Percentiles rank a stretch among this genome's conserved stretches.
Conservation (phyloP, 2,113 vertebrate genomes). For the Camelus dromedarius region DNA sequence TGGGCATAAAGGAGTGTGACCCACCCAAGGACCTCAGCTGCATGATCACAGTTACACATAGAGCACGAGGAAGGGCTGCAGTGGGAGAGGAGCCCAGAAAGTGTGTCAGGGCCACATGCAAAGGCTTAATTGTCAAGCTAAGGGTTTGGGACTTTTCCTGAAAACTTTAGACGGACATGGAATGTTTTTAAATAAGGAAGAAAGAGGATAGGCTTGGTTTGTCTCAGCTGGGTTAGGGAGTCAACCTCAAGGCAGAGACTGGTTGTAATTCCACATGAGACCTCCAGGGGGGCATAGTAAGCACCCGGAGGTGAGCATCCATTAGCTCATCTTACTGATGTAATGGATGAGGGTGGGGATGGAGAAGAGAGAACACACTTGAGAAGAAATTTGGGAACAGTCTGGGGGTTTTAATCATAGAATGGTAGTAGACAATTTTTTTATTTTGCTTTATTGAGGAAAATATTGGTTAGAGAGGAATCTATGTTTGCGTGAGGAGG, state of each 20-base stretch:
- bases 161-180: not conserved
- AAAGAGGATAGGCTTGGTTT: not conserved
- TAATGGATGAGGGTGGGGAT: not conserved
- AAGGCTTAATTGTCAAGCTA: not conserved
- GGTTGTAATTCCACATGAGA: not conserved
- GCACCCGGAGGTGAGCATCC: too few species aligned
- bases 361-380: not conserved
- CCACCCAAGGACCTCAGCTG: too few species aligned
- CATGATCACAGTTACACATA: accelerated
- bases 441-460: not conserved
- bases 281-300: not conserved
- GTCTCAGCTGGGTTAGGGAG: not conserved
- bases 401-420: not conserved
- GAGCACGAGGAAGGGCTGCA: not conserved
- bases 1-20: not conserved
- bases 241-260: not conserved
- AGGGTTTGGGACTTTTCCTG: not conserved
- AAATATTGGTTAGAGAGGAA: not conserved
- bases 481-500: not conserved
- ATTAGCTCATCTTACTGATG: too few species aligned
- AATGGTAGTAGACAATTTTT: not conserved
- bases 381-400: not conserved
- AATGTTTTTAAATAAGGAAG: not conserved
- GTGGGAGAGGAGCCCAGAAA: not conserved
- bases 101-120: accelerated